phyloP scores from a whole-genome alignment of 2,113 vertebrate species.

The Nyctibius bracteatus region DNA sequence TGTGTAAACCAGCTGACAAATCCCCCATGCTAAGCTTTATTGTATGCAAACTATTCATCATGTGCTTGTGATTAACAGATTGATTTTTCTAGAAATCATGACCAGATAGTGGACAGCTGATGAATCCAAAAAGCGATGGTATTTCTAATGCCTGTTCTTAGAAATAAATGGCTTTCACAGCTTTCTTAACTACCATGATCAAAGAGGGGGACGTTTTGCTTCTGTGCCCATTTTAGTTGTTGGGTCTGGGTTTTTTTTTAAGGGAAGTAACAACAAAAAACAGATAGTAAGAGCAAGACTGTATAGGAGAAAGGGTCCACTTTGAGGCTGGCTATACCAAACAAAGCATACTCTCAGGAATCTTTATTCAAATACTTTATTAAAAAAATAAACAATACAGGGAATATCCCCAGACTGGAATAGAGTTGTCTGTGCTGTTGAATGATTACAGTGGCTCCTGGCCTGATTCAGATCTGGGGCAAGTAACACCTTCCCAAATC shows the following conservation, averaged over 20 bases:
- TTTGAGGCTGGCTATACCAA: not conserved
- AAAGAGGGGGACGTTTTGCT: not conserved
- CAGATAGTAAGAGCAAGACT: not conserved
- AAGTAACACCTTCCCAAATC: not conserved
- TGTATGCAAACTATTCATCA: slow-evolving; percentile 49
- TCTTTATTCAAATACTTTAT: not conserved
- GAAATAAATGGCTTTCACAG: not conserved
- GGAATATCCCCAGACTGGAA: not conserved
- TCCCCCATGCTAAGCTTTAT: not conserved
- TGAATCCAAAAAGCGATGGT: not conserved
- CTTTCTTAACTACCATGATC: not conserved
- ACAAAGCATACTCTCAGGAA: not conserved
- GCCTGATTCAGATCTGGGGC: not conserved
- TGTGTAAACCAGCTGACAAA: not conserved
- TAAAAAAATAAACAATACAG: not conserved
- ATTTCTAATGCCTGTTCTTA: not conserved
- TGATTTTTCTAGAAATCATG: not conserved
- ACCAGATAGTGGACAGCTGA: not conserved
- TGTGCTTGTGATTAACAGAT: slow-evolving; percentile 1
- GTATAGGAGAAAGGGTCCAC: not conserved
- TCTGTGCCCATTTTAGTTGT: not conserved
- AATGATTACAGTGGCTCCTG: not conserved
- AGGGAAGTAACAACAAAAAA: not conserved
- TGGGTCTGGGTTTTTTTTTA: not conserved
- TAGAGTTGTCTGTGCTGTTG: not conserved